Evolutionary conservation across 2,113 vertebrate genomes (phyloP).

Genomic region (Daboia siamensis): DNA sequence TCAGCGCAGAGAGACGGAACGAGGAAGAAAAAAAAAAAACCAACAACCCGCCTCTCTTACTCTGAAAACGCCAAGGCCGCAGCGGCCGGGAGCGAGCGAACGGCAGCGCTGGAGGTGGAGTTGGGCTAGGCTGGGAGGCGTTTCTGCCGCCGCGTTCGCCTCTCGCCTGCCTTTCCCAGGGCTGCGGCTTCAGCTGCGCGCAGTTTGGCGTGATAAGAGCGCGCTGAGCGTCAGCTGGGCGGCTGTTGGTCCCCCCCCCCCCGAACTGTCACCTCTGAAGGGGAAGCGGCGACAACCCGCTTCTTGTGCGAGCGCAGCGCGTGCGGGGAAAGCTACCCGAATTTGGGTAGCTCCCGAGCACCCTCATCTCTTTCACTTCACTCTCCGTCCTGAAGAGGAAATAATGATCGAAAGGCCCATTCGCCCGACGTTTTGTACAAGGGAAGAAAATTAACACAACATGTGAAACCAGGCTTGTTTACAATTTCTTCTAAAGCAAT

Average conservation of each 20-base stretch:
- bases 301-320: neutral
- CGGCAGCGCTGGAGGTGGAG: neutral
- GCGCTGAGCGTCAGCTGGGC: neutral
- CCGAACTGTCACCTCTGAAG: neutral
- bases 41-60: neutral
- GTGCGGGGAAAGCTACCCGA: neutral
- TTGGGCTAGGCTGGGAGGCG: neutral
- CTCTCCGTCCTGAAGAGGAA: neutral
- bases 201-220: neutral
- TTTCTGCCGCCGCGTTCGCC: neutral
- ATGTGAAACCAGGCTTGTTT: neutral
- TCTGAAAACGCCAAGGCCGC: constrained; percentile 9
- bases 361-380: neutral
- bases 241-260: neutral
- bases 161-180: neutral
- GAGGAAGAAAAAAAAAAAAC: too few relatives aligned
- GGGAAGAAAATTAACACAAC: neutral
- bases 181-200: neutral
- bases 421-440: neutral
- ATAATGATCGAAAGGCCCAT: neutral
- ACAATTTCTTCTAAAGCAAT: neutral
- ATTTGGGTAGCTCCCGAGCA: neutral
- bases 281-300: neutral
- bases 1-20: too few relatives aligned
- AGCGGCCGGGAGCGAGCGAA: neutral